Base-by-base conservation (phyloP, 2,888 invertebrate genomes). In the Saturnia japonica region DNA sequence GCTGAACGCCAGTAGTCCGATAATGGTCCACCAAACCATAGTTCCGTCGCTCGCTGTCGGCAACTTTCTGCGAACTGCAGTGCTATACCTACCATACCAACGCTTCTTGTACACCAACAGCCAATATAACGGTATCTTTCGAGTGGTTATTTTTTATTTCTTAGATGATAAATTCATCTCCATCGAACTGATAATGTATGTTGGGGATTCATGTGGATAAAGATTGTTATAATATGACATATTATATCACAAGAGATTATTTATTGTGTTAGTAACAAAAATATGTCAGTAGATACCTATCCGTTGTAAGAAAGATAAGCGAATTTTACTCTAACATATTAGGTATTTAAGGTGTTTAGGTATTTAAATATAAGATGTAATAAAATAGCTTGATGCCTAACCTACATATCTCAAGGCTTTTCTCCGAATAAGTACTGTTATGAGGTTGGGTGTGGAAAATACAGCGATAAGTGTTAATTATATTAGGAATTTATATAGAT, bases 1-100 rank as follows among this genome's bases (percentile, higher is more conserved):
- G 82, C 86, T 85, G 70, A 91, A 78, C 73, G 89, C 89, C 76
- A 91, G 81, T 70, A 89, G 77, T 74, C 82, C 85, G 82, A 93
- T 83, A 81, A 87, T 74, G 64, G 83, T 80, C 78, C 77, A 82
- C 71, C 71, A 75, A 74, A 85, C 81, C 88, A 89, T 92, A 68
- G 74, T 80, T 81, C 68, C 87, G 88, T 87, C 82, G 78, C 73
- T 76, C 82, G 74, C 72, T 77, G 81, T 72, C 83, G 85, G 83
- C 79, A 75, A 77, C 76, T 82, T 74, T 47, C 75, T 77, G 72
- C 80, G 74, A 76, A 90, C 90, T 88, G 87, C 73, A 76, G 70
- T 51, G 72, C 70, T 68, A 51, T 69, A 70, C 67, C 57, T 68
- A 71, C 60, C 68, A 67, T 68, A 71, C 60, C 68, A 67, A 71